These are phyloP conservation scores for Dermochelys coriacea DNA, from an alignment of 2,797 vertebrate genomes.

Conservation along the genomic window DNA sequence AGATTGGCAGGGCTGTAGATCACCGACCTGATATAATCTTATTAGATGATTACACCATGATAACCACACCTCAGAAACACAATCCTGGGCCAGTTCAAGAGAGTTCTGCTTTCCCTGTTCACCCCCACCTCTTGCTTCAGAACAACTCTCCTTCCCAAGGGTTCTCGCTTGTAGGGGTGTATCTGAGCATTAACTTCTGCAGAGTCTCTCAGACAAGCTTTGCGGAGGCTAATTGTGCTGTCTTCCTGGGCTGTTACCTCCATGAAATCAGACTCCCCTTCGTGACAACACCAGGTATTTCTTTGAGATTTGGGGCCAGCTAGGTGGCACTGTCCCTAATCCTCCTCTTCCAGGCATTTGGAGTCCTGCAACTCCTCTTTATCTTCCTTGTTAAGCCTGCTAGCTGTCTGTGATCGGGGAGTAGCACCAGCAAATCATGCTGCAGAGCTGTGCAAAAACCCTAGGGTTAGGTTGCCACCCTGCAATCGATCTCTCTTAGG, in stretches of 20 bases:
- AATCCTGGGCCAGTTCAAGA: neutral
- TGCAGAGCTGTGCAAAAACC: neutral
- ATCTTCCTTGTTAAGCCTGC: neutral
- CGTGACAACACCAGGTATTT: neutral
- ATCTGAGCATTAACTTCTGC: neutral
- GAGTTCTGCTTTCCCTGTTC: neutral
- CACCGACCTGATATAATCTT: neutral
- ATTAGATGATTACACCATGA: neutral
- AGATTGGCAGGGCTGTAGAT: too few relatives aligned
- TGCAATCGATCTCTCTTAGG: neutral
- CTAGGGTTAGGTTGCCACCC: neutral
- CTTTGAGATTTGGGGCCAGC: neutral
- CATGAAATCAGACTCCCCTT: neutral
- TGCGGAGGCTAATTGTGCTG: neutral
- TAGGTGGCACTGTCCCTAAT: neutral
- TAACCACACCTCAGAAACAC: neutral
- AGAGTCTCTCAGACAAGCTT: neutral
- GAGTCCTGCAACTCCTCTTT: neutral
- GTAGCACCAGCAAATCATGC: neutral
- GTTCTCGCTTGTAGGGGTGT: neutral
- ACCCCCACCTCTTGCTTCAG: neutral
- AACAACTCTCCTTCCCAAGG: neutral
- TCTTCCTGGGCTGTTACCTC: neutral
- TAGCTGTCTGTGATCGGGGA: neutral
- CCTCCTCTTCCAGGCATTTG: neutral